Percentiles rank a stretch among this genome's conserved stretches.
Evolutionary conservation across 2,113 vertebrate genomes (phyloP).

Genomic region (Corythornis madagascariensis): DNA sequence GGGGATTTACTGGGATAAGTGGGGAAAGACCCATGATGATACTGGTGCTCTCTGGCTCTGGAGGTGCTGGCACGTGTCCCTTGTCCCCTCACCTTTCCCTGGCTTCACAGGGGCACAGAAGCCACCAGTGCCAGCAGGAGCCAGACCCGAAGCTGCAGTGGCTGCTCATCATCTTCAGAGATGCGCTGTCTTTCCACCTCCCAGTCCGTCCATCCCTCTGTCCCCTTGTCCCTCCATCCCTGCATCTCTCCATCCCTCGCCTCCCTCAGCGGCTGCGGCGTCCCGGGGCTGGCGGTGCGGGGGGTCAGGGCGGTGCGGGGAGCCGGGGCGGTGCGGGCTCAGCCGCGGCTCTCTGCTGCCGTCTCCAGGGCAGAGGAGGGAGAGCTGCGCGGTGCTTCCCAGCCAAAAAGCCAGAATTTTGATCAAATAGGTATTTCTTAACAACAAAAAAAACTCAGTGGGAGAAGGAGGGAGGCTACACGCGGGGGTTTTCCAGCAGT

Average conservation of each 20-base stretch:
- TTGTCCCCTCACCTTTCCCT: too few relatives aligned
- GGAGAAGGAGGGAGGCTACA: neutral
- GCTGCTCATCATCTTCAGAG: too few relatives aligned
- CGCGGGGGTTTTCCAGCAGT: neutral
- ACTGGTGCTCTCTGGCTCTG: too few relatives aligned
- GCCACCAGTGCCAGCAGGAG: too few relatives aligned
- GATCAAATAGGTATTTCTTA: neutral
- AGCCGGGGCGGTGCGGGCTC: too few relatives aligned
- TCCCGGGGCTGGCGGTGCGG: neutral
- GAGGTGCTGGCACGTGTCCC: too few relatives aligned
- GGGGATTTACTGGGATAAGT: too few relatives aligned
- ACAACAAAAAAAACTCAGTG: neutral
- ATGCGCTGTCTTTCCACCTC: neutral
- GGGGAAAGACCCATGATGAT: too few relatives aligned
- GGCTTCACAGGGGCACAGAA: too few relatives aligned
- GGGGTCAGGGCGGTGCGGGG: too few relatives aligned
- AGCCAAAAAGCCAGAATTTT: neutral
- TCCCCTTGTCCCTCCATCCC: neutral
- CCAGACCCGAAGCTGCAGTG: too few relatives aligned
- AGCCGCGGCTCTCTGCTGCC: conserved; percentile 36
- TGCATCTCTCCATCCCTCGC: neutral
- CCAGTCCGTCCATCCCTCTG: neutral
- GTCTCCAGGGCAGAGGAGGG: neutral
- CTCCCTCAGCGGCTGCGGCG: fast-evolving
- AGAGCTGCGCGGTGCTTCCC: neutral